These are phyloP conservation scores for Austrofundulus limnaeus DNA, from an alignment of 2,113 vertebrate species.

Conservation along the genomic window DNA sequence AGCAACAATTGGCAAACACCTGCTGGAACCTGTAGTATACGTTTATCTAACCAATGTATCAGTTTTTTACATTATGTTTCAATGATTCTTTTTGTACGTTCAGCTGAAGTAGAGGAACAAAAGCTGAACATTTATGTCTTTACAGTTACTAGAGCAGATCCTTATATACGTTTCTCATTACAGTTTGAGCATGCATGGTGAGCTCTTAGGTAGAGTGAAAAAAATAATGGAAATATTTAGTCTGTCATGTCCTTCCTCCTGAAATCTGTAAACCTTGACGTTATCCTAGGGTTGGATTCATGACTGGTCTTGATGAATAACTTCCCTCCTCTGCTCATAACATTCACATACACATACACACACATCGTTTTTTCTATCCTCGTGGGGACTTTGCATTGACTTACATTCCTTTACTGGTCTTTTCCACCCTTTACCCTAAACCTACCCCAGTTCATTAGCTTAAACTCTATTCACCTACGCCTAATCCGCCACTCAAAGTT, in stretches of 20 bases:
- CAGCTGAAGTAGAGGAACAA: background rate
- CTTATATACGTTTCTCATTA: conserved; percentile 12
- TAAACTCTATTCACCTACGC: too few relatives aligned
- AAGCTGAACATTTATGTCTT: background rate
- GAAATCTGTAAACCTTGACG: conserved; percentile 66
- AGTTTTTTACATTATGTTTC: background rate
- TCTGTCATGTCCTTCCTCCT: conserved; percentile 56
- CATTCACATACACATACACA: conserved; percentile 32
- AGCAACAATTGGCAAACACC: too few relatives aligned
- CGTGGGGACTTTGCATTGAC: too few relatives aligned
- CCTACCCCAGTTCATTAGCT: too few relatives aligned
- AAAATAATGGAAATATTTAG: conserved; percentile 67
- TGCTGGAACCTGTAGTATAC: too few relatives aligned
- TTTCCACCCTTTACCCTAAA: too few relatives aligned
- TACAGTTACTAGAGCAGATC: background rate
- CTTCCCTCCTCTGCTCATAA: conserved; percentile 44
- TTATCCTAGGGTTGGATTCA: conserved; percentile 43
- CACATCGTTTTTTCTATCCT: too few relatives aligned
- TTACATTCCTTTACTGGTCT: too few relatives aligned
- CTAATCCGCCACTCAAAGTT: too few relatives aligned
- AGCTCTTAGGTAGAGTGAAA: conserved; percentile 43
- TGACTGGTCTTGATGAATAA: conserved; percentile 65
- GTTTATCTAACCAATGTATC: background rate
- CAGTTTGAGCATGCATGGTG: conserved; percentile 12
- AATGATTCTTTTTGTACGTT: background rate